Percentiles rank a stretch among this genome's conserved stretches.
Evolutionary conservation across 2,113 vertebrate genomes (phyloP).

Genomic region (Notechis scutatus): DNA sequence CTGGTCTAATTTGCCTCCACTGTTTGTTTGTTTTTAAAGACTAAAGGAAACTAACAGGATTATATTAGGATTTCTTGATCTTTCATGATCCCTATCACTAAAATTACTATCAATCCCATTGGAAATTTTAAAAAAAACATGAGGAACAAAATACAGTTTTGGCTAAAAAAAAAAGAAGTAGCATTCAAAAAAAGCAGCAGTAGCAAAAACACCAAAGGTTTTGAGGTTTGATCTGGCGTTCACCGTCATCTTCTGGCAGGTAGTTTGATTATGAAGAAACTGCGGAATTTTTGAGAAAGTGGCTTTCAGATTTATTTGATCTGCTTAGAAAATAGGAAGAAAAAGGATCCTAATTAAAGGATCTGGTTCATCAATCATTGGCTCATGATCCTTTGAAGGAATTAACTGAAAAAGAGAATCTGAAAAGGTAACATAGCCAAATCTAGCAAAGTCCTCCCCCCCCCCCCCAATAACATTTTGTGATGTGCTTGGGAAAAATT

Average conservation of each 20-base stretch:
- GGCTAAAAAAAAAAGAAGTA: neutral
- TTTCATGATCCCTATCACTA: neutral
- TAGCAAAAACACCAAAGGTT: neutral
- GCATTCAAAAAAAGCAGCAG: neutral
- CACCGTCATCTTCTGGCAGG: neutral
- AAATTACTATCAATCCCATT: neutral
- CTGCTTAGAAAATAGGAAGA: neutral
- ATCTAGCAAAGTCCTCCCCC: neutral
- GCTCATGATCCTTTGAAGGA: neutral
- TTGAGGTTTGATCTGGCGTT: neutral
- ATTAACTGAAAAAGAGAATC: neutral
- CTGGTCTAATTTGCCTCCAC: neutral
- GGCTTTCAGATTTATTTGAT: neutral
- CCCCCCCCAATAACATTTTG: neutral
- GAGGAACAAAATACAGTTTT: neutral
- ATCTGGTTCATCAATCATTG: neutral
- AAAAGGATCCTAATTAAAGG: neutral
- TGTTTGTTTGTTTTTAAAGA: neutral
- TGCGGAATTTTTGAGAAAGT: neutral
- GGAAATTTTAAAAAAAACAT: neutral
- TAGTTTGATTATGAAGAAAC: neutral
- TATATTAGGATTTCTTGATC: neutral
- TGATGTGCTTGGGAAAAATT: neutral
- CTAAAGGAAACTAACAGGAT: neutral
- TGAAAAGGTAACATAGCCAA: neutral